Conservation (phyloP, 2,113 vertebrate genomes). For the Brachypodius melanocephalos region DNA sequence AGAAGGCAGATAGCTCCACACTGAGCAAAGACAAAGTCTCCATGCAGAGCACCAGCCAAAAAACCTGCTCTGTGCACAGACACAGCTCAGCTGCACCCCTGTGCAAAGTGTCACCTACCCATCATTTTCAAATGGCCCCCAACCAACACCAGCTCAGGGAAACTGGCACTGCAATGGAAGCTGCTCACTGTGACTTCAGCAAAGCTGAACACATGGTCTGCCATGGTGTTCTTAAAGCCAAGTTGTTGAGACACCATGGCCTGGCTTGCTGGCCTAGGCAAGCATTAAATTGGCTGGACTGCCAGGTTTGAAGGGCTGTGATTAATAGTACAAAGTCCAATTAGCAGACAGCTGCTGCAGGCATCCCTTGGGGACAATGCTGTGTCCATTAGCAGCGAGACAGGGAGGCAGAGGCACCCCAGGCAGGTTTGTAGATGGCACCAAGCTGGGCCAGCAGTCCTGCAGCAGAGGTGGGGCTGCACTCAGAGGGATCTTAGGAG, state of each 20-base stretch:
- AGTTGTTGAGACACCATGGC: background rate
- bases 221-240: background rate
- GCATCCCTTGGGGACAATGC: accelerated
- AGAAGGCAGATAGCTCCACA: background rate
- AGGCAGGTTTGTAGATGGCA: background rate
- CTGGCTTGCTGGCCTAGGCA: background rate
- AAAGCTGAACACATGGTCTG: background rate
- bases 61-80: background rate
- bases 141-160: background rate
- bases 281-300: background rate
- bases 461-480: background rate
- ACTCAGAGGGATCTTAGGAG: background rate
- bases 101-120: background rate
- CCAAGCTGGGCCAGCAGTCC: background rate
- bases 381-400: background rate
- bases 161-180: background rate
- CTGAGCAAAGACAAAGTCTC: background rate
- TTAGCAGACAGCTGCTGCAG: background rate
- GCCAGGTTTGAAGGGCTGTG: background rate
- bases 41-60: background rate
- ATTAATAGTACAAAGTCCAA: background rate
- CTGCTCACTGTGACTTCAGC: background rate
- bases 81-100: background rate
- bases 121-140: background rate
- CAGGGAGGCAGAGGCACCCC: background rate